Evolutionary conservation across 2,797 vertebrate genomes (phyloP).

Genomic region (Tympanoctomys barrerae): DNA sequence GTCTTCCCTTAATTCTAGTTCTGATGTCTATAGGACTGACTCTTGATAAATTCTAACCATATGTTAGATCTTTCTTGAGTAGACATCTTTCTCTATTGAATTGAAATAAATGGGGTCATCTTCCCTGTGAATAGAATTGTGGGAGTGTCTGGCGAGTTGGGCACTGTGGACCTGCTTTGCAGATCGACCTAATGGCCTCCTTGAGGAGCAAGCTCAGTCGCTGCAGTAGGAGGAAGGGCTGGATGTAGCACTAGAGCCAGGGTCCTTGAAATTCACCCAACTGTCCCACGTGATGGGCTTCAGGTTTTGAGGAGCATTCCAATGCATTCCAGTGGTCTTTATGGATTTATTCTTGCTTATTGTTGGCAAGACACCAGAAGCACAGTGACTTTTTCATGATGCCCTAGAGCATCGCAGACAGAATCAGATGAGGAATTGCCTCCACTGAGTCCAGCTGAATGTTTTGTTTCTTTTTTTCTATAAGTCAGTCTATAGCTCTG

Average conservation of each 20-base stretch:
- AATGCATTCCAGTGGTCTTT: background rate
- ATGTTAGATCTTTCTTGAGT: background rate
- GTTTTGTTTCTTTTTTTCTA: background rate
- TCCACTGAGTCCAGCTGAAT: background rate
- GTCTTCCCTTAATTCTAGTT: background rate
- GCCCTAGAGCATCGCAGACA: background rate
- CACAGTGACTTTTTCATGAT: background rate
- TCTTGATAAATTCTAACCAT: background rate
- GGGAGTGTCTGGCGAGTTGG: rapidly evolving
- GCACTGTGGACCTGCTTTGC: background rate
- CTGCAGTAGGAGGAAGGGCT: background rate
- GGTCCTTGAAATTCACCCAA: background rate
- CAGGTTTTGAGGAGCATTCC: background rate
- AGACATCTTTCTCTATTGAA: background rate
- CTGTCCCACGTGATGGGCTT: background rate
- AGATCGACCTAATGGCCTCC: background rate
- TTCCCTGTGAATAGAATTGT: background rate
- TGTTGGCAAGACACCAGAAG: background rate
- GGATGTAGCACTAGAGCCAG: background rate
- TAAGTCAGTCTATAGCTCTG: background rate
- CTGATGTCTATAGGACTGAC: background rate
- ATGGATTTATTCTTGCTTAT: background rate
- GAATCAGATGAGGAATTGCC: background rate
- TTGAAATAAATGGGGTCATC: background rate
- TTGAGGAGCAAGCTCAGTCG: background rate